phyloP scores from a whole-genome alignment of 2,797 vertebrate species.

The Poecilia picta region DNA sequence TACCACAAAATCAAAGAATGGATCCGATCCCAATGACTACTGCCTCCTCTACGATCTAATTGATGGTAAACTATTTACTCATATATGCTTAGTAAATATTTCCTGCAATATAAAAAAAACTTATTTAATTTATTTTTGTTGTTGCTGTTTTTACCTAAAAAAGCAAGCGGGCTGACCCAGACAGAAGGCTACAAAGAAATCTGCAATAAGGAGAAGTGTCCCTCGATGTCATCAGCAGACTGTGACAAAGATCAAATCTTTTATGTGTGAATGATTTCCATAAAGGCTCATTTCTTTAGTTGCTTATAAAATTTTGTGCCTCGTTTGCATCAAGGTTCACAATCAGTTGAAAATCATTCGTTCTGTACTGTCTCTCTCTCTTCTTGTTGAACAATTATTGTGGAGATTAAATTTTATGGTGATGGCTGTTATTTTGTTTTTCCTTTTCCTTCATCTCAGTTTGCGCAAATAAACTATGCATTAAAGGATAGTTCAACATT shows the following conservation, averaged over 20 bases:
- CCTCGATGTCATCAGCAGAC: constrained; percentile 3
- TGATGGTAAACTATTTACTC: constrained; percentile 10
- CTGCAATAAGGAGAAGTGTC: constrained; percentile 11
- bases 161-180: constrained; percentile 17
- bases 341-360: too few species aligned
- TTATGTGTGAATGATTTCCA: neutral
- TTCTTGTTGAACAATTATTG: neutral
- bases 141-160: neutral
- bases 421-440: neutral
- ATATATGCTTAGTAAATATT: neutral
- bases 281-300: neutral
- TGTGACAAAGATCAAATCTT: neutral
- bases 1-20: constrained; percentile 6
- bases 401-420: neutral
- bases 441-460: neutral
- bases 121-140: neutral
- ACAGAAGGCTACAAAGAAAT: constrained; percentile 28
- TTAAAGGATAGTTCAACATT: neutral
- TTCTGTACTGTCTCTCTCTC: neutral
- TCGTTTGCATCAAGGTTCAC: neutral
- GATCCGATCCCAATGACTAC: constrained; percentile 23
- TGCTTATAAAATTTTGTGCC: neutral
- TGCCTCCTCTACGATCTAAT: constrained; percentile 32
- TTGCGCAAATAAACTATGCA: neutral
- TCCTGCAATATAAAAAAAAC: neutral